These are phyloP conservation scores for Sandelia bainsii DNA, from an alignment of 2,797 vertebrate species.

Conservation along the genomic window DNA sequence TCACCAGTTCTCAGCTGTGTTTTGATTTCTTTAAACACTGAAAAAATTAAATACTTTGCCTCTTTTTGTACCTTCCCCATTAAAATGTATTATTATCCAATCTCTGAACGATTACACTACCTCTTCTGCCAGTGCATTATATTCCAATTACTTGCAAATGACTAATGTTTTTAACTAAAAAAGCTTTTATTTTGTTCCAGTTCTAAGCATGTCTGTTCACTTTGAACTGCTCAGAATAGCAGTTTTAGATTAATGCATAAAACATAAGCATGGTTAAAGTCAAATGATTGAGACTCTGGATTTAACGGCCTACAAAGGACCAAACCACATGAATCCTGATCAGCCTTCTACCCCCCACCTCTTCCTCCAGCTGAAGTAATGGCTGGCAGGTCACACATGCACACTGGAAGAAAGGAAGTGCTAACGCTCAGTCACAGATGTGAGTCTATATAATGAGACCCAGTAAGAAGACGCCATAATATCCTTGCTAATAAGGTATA, in stretches of 20 bases:
- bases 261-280: slow-evolving; percentile 26
- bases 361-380: slow-evolving; percentile 69
- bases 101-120: neutral
- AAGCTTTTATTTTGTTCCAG: neutral
- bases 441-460: slow-evolving; percentile 75
- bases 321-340: slow-evolving; percentile 50
- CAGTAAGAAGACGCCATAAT: slow-evolving; percentile 78
- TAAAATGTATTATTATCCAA: neutral
- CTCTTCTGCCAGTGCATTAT: neutral
- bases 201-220: neutral
- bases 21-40: neutral
- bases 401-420: slow-evolving; percentile 70
- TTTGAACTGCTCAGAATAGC: neutral
- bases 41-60: no score
- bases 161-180: neutral
- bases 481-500: slow-evolving; percentile 83
- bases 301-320: slow-evolving; percentile 44
- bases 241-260: slow-evolving; percentile 19
- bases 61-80: neutral
- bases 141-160: neutral
- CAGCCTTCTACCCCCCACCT: slow-evolving; percentile 34
- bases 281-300: slow-evolving; percentile 25
- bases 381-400: slow-evolving; percentile 74
- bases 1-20: neutral
- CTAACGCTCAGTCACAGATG: slow-evolving; percentile 78